These are phyloP conservation scores for Accipiter virgatus DNA, from an alignment of 2,113 vertebrate genomes.

Conservation along the genomic window DNA sequence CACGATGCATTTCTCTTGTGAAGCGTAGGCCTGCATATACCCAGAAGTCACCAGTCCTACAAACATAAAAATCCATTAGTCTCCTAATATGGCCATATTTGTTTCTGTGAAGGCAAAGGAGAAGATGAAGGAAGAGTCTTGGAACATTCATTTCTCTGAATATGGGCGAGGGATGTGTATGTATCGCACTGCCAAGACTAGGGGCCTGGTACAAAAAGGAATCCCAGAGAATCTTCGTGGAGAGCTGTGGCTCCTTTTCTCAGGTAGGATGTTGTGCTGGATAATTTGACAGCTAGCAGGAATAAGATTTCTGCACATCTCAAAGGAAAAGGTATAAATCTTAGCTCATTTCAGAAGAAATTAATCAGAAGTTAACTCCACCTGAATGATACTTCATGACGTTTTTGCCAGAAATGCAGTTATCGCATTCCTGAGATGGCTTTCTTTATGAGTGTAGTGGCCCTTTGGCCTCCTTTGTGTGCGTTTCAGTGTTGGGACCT, in stretches of 20 bases:
- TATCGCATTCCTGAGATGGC: neutral
- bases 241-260: constrained; percentile 95
- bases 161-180: constrained; percentile 95
- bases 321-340: neutral
- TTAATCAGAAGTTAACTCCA: neutral
- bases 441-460: neutral
- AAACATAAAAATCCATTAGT: neutral
- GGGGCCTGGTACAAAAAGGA: constrained; percentile 91
- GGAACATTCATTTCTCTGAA: constrained; percentile 98
- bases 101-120: constrained; percentile 85
- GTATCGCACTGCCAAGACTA: constrained; percentile 91
- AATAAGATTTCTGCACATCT: neutral
- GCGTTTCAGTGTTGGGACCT: neutral
- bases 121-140: constrained; percentile 95
- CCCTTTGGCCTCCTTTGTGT: neutral
- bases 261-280: constrained; percentile 65
- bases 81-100: neutral
- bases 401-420: neutral
- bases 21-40: neutral
- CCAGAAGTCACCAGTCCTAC: neutral
- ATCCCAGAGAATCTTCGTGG: constrained; percentile 91
- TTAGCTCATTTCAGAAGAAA: neutral
- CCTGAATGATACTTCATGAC: neutral
- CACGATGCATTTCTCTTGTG: neutral
- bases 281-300: neutral